Evolutionary conservation across 2,113 vertebrate species (phyloP).

Genomic region (Urocynchramus pylzowi): DNA sequence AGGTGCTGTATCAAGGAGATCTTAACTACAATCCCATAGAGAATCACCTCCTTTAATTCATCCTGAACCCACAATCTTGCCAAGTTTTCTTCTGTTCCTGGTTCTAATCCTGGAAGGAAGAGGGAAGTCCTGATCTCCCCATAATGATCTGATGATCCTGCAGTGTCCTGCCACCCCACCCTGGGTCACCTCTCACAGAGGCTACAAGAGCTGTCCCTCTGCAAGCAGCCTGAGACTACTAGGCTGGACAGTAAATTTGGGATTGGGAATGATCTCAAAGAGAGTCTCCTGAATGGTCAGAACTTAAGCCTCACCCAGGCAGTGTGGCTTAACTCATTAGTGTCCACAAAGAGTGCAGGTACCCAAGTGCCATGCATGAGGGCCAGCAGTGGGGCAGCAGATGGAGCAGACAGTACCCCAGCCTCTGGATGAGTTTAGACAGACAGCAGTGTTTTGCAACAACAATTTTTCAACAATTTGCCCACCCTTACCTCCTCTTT

Average conservation of each 20-base stretch:
- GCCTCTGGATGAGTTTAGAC: not conserved
- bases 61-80: not conserved
- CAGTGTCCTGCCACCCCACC: not conserved
- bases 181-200: rapidly evolving
- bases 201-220: not conserved
- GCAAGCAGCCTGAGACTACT: not conserved
- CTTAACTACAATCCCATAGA: not conserved
- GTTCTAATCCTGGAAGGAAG: not conserved
- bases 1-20: not conserved
- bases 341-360: rapidly evolving
- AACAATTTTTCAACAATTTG: not conserved
- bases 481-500: not conserved
- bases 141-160: not conserved
- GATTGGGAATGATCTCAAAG: not conserved
- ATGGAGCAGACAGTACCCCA: not conserved
- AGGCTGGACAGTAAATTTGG: not conserved
- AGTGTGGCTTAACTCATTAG: not conserved
- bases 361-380: not conserved
- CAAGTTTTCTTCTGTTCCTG: not conserved
- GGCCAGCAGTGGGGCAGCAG: not conserved
- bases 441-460: not conserved
- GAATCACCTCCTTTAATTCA: not conserved
- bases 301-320: not conserved
- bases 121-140: not conserved
- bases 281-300: not conserved